Base-by-base conservation (phyloP, 2,113 vertebrate species). In the Pelusios castaneus region DNA sequence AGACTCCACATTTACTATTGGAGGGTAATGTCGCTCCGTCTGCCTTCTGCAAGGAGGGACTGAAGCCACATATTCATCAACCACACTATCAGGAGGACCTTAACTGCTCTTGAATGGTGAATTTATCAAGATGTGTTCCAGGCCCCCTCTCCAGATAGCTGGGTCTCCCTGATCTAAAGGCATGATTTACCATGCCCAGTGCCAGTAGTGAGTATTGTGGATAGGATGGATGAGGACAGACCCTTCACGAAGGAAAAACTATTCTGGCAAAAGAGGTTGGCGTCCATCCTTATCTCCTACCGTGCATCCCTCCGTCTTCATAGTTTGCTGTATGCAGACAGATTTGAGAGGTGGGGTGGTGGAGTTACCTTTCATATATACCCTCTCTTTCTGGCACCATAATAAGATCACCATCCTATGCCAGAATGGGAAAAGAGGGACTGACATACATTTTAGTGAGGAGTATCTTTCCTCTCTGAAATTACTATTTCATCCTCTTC, bases 171-270 rank as follows among this genome's bases (percentile, higher is more conserved):
- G n/a, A 10, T 45, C 76, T 51, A 8, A 7, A 14, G 16, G 24
- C 11, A 25, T 13, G 5, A 0, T 0, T 55, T 5, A 19, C 45
- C 38, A 12, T 41, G 22, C 17, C 38, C 17, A 56, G n/a, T 54
- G 52, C 41, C 21, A 79, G 67, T 45, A 43, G 16, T 22, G 63
- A 80, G 51, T 47, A 4, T 2, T 56, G 63, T 75, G 10, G 43
- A 43, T 56, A 80, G 34, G 49, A 27, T 75, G 55, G 34, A 77
- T 67, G 24, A 25, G 38, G n/a, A 8, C 9, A 78, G 75, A 24
- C 31, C 47, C 67, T 17, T 2, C 8, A 81, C 31, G 43, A 21
- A 58, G 45, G 21, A 8, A 43, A 34, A 9, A 45, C 17, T 55
- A 16, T 34, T 63, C 47, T 13, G 31, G 34, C 80, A 80, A 19